Evolutionary conservation across 2,797 vertebrate species (phyloP), one percentile per base, ranked within the genome.

Genomic region (Carapus acus): DNA sequence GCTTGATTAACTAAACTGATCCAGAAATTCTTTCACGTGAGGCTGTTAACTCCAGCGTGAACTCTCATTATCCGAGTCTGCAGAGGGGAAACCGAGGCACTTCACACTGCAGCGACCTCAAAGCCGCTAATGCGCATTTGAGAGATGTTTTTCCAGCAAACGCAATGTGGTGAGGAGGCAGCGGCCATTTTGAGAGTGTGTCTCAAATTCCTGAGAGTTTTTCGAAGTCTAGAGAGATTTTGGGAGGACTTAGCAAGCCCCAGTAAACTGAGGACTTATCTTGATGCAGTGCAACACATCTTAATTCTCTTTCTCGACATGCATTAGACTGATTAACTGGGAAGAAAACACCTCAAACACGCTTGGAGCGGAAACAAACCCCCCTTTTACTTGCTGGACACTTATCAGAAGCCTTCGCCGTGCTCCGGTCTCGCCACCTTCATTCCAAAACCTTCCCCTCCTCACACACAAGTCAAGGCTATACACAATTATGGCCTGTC

Each of bases 401-500:
- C 77, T 76, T 83, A 80, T 83, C 80, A 81, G 60, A 74, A 74
- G 57, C 60, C 71, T 78, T 60, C 65, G 73, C 58, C 49, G 49
- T 66, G 65, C 54, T 59, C 42, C 73, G 33, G 22, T 8, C 45
- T 58, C 48, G 43, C 46, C 48, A 62, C 59, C 62, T 51, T 58
- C 62, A 55, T 47, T 55, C n/a, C n/a, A n/a, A n/a, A n/a, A n/a
- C n/a, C n/a, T n/a, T n/a, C 49, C 45, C 58, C 37, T 23, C 23
- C 66, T 33, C 62, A 60, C 44, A 49, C 62, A 45, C 50, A 31
- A 68, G 67, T 62, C 43, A 34, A 59, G 54, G 62, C 72, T 59
- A 58, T 74, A 76, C 74, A 77, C 76, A 67, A 71, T 62, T 71
- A 80, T 20, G 45, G 63, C 73, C 76, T 82, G 81, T 81, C 83